A percentile compares a stretch with the other conserved stretches of the same genome.
Conservation (phyloP, 2,113 vertebrate genomes). For the Epinephelus lanceolatus region DNA sequence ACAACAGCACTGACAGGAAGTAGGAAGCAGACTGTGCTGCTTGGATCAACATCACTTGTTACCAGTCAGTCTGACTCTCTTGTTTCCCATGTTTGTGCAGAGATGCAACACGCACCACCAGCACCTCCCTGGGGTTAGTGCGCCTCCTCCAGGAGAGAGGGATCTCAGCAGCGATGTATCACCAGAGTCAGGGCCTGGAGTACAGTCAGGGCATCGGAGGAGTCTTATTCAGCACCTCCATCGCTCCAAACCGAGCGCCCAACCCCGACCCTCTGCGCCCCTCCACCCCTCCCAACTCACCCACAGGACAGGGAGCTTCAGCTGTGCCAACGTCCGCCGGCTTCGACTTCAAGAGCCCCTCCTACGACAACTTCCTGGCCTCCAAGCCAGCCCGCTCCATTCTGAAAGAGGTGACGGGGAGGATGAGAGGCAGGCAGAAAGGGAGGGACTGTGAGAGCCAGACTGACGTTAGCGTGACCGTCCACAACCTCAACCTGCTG, state of each 20-base stretch:
- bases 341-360: constrained; percentile 94
- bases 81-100: constrained; percentile 67
- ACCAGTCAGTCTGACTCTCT: background rate
- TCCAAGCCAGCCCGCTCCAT: constrained; percentile 96
- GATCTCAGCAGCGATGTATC: constrained; percentile 96
- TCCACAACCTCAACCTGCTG: constrained; percentile 96
- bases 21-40: no score
- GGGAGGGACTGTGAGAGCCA: constrained; percentile 92
- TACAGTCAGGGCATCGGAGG: constrained; percentile 78
- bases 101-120: constrained; percentile 97
- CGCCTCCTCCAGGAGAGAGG: constrained; percentile 96
- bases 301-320: constrained; percentile 70
- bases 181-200: constrained; percentile 92
- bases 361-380: constrained; percentile 96
- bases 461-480: constrained; percentile 95
- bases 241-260: constrained; percentile 81
- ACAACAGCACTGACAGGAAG: no score
- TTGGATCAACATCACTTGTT: background rate
- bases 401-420: constrained; percentile 91
- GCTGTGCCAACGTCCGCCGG: constrained; percentile 80
- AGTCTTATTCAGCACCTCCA: constrained; percentile 85
- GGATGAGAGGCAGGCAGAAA: constrained; percentile 83
- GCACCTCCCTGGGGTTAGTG: constrained; percentile 96
- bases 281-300: constrained; percentile 93
- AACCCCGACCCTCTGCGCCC: constrained; percentile 85